Conservation (phyloP, 2,888 invertebrate genomes). For the Polymixis flavicincta region DNA sequence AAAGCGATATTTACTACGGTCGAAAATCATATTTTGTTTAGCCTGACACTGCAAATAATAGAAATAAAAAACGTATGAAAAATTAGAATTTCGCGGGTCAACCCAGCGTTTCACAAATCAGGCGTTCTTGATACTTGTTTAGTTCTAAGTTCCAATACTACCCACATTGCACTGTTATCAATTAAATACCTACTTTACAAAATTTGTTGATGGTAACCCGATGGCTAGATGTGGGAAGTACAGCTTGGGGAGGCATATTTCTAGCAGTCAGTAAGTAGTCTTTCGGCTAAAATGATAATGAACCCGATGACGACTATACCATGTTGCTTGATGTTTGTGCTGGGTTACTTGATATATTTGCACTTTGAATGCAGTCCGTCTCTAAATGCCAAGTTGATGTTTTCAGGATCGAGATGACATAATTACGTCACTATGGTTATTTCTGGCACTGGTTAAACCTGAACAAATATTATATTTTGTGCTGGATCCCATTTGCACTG, state of each 20-base stretch:
- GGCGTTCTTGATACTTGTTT: neutral
- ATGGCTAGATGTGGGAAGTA: neutral
- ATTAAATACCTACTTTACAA: neutral
- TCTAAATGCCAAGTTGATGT: neutral
- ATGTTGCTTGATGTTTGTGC: neutral
- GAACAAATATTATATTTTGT: conserved; percentile 56
- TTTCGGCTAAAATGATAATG: no score
- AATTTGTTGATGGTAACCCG: neutral
- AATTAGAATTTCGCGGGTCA: no score
- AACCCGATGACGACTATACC: no score
- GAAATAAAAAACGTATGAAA: no score
- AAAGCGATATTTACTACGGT: no score
- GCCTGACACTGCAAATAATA: no score
- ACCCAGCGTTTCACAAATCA: neutral
- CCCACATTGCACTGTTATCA: neutral
- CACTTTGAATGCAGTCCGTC: conserved; percentile 24
- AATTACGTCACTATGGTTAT: conserved; percentile 30
- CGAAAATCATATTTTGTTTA: no score
- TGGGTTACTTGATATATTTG: conserved; percentile 8
- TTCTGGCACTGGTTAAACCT: conserved; percentile 56
- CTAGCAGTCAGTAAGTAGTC: no score
- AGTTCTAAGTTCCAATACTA: neutral
- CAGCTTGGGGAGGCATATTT: no score
- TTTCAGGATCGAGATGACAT: conserved; percentile 3
- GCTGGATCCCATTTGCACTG: conserved; percentile 71